Conservation (phyloP, 2,113 vertebrate genomes). For the Aegotheles bennettii region DNA sequence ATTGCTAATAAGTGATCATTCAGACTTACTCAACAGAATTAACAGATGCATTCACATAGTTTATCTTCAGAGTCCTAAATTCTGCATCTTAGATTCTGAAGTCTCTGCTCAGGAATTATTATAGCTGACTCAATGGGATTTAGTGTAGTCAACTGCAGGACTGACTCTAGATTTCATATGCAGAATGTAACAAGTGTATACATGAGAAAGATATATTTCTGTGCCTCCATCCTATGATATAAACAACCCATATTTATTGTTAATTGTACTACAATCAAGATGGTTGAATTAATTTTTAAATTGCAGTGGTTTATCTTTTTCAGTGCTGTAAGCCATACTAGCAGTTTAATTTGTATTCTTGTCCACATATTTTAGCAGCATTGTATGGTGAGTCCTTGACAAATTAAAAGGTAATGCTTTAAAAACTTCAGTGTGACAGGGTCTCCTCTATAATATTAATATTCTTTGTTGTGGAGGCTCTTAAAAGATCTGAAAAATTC, state of each 20-base stretch:
- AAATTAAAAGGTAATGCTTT: background rate
- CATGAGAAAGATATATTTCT: background rate
- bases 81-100: background rate
- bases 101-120: background rate
- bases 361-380: background rate
- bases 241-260: background rate
- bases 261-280: background rate
- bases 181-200: background rate
- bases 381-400: background rate
- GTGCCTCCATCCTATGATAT: background rate
- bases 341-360: background rate
- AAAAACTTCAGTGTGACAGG: background rate
- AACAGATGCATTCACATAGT: rapidly evolving
- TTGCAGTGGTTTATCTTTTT: background rate
- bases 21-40: background rate
- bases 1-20: background rate
- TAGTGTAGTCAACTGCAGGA: background rate
- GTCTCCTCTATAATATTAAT: background rate
- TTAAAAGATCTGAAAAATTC: background rate
- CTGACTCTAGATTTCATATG: background rate
- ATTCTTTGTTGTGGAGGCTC: background rate
- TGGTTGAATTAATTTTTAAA: background rate
- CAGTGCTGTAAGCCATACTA: background rate
- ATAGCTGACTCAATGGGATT: background rate
- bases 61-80: background rate